These are phyloP conservation scores for Chamaea fasciata DNA, from an alignment of 2,113 vertebrate genomes.

Conservation along the genomic window DNA sequence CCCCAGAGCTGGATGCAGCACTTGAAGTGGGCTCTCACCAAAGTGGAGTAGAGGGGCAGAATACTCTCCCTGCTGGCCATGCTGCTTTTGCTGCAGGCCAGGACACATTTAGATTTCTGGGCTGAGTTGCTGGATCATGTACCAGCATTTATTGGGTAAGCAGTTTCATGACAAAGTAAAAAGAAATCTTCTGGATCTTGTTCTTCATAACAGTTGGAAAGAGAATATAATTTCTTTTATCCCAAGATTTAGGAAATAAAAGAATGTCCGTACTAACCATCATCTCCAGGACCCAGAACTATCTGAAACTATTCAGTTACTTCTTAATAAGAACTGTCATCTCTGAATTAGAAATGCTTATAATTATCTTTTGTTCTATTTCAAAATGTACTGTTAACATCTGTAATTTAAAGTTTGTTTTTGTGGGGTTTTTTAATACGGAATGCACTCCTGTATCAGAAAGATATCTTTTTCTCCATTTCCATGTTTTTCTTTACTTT, in stretches of 20 bases:
- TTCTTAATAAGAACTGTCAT: background rate
- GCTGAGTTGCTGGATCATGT: background rate
- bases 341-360: background rate
- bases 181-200: background rate
- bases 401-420: background rate
- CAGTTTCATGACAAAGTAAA: background rate
- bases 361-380: background rate
- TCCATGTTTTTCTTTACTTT: background rate
- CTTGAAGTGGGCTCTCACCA: background rate
- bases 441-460: background rate
- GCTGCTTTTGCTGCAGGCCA: rapidly evolving
- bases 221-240: background rate
- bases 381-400: background rate
- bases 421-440: background rate
- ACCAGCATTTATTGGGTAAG: background rate
- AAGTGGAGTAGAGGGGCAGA: background rate
- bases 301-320: background rate
- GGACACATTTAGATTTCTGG: background rate
- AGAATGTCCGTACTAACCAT: background rate
- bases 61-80: background rate
- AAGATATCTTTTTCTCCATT: background rate
- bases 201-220: background rate
- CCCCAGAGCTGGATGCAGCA: background rate
- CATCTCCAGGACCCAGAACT: background rate
- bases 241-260: background rate